Evolutionary conservation across 1,140 invertebrate species (phyloP).

Genomic region (Pseudomyrmex concolor): DNA sequence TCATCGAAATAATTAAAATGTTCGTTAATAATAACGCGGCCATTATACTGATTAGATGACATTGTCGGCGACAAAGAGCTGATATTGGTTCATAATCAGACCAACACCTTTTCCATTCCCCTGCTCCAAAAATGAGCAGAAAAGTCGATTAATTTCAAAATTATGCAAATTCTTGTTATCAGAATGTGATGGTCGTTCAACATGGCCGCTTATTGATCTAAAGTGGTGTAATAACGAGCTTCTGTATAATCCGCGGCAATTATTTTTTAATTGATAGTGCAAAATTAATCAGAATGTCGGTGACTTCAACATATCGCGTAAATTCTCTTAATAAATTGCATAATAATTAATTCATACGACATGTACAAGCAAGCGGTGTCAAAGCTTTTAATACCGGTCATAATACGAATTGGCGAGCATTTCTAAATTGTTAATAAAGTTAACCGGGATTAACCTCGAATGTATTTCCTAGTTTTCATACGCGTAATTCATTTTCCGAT

Average conservation of each 20-base stretch:
- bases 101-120: too few species aligned
- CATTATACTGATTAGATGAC: conserved; percentile 40
- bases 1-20: conserved; percentile 21
- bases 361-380: conserved; percentile 15
- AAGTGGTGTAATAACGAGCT: conserved; percentile 42
- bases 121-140: conserved; percentile 30
- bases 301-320: conserved; percentile 49
- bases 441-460: conserved; percentile 26
- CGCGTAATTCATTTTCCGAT: neutral
- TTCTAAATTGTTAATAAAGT: conserved; percentile 47
- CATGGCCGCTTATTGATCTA: conserved; percentile 42
- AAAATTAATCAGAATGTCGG: conserved; percentile 38
- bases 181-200: neutral
- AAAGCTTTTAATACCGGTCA: conserved; percentile 45
- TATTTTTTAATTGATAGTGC: conserved; percentile 57
- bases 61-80: conserved; percentile 5
- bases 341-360: conserved; percentile 48
- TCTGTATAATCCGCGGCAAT: conserved; percentile 46
- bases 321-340: conserved; percentile 57
- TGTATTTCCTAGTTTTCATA: neutral
- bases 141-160: conserved; percentile 58
- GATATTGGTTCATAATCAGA: conserved; percentile 30
- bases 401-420: conserved; percentile 32
- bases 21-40: conserved; percentile 31
- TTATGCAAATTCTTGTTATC: conserved; percentile 51